phyloP scores from a whole-genome alignment of 2,113 vertebrate species.

The Callocephalon fimbriatum region DNA sequence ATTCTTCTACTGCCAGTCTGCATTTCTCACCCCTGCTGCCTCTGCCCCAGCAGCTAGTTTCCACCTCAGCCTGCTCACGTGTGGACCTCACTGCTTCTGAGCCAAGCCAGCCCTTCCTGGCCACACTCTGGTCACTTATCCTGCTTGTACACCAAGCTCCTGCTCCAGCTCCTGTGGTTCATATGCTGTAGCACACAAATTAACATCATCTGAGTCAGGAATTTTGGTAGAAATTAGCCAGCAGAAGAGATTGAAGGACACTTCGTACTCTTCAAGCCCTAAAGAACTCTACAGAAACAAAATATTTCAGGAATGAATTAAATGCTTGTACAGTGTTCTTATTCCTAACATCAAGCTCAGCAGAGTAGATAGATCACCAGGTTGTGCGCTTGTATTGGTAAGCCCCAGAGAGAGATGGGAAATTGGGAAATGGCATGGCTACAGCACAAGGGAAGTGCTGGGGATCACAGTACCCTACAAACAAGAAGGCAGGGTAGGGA shows the following conservation, averaged over 20 bases:
- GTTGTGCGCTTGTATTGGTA: not conserved
- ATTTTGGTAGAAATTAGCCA: not conserved
- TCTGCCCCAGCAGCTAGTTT: not conserved
- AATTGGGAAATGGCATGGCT: not conserved
- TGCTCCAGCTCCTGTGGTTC: not conserved
- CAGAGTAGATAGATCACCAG: not conserved
- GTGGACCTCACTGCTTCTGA: not conserved
- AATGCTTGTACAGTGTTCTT: not conserved
- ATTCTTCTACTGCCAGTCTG: not conserved
- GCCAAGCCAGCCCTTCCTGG: not conserved
- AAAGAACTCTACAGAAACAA: not conserved
- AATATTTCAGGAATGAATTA: not conserved
- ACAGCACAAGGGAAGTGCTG: not conserved
- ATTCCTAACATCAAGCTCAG: not conserved
- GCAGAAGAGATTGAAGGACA: not conserved
- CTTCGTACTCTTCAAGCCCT: not conserved
- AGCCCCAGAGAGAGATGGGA: not conserved
- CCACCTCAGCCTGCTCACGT: rapidly evolving
- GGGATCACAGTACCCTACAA: rapidly evolving
- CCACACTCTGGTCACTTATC: rapidly evolving
- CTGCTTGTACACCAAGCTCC: not conserved
- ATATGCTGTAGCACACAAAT: rapidly evolving
- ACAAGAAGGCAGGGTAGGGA: not conserved
- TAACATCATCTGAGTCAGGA: rapidly evolving
- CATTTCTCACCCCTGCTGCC: not conserved